Evolutionary conservation across 2,797 vertebrate species (phyloP).

Genomic region (Euthynnus affinis): DNA sequence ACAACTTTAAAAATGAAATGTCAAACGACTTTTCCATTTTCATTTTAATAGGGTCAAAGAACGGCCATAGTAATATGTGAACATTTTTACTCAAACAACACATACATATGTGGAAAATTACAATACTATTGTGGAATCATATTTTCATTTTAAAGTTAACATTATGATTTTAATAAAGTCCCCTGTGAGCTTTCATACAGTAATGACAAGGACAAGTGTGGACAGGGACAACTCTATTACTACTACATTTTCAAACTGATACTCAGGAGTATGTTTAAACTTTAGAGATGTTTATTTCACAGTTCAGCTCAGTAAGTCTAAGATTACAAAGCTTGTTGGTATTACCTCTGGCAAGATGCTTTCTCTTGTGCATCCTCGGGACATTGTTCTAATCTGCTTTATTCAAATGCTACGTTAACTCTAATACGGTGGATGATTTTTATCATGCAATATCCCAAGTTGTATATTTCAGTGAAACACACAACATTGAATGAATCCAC

Average conservation of each 20-base stretch:
- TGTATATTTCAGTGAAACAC: conserved; percentile 31
- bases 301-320: conserved; percentile 16
- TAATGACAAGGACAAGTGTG: background rate
- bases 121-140: too few relatives aligned
- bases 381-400: conserved; percentile 42
- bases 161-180: too few relatives aligned
- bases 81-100: too few relatives aligned
- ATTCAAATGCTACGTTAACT: conserved; percentile 39
- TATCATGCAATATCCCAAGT: conserved; percentile 45
- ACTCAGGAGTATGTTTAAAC: background rate
- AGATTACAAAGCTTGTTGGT: conserved; percentile 7
- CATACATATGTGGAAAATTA: too few relatives aligned
- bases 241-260: conserved; percentile 17
- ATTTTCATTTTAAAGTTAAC: too few relatives aligned
- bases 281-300: background rate
- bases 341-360: conserved; percentile 25
- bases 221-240: background rate
- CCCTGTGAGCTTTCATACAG: background rate
- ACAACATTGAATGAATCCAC: conserved; percentile 23
- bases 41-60: too few relatives aligned
- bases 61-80: too few relatives aligned
- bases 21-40: too few relatives aligned
- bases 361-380: conserved; percentile 43
- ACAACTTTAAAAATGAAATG: too few relatives aligned
- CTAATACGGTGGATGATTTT: conserved; percentile 10